Base-by-base conservation (phyloP, 2,797 vertebrate genomes). In the Microctenopoma steveboyesi region DNA sequence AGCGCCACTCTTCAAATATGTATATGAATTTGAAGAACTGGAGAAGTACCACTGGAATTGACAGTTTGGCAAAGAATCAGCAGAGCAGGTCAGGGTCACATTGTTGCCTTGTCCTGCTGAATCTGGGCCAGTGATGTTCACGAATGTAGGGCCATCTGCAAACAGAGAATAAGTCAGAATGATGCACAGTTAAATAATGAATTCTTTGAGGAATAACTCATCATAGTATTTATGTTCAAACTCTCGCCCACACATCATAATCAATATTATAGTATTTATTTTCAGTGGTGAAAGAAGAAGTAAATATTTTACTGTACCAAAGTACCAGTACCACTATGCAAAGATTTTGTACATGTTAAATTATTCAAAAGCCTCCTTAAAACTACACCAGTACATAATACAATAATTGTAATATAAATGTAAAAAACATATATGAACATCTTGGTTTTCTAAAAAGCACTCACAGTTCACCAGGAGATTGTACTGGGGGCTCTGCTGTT, bases 121-220 rank as follows among this genome's bases (percentile, higher is more conserved):
- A 9, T 42, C 6, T 49, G 80, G 80, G 52, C 65, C 77, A 2
- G 22, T 28, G 61, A 95, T 91, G 0, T 0, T 13, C 25, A 93
- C 22, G 12, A 6, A 18, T 57, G 88, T 30, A 69, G 94, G 93
- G 15, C 94, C 94, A 68, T 92, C 94, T 94, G 74, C 53, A 85
- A 78, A 70, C 48, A 86, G 9, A 77, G 2, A 27, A 39, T 7
- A 2, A 2, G 18, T 67, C 16, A 74, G 27, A 60, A 16, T 30
- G 16, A 42, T 35, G 46, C 16, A 18, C 27, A 28, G 4, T 12
- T 18, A n/a, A 42, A 16, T 28, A 1, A 64, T 35, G 1, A 51
- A 16, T 39, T 14, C 50, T 69, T 55, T n/a, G 14, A 4, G n/a
- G 4, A 59, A 16, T 54, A n/a, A 45, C 13, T 27, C 5, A 15